A percentile compares a stretch with the other conserved stretches of the same genome.
phyloP scores from a whole-genome alignment of 2,797 vertebrate genomes.

The Phataginus tetradactyla region DNA sequence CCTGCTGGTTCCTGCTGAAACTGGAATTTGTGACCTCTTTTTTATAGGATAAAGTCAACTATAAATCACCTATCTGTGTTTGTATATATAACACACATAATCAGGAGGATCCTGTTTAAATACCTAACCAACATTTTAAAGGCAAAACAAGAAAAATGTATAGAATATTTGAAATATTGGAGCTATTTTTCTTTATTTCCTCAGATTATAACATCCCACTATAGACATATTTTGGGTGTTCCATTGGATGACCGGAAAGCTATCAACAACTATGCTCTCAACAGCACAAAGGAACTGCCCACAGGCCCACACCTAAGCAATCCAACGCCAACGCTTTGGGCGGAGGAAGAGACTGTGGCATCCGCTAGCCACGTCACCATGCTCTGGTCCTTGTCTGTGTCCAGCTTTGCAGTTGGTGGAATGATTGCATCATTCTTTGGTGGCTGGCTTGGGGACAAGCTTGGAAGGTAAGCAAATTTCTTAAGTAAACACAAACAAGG shows the following conservation, averaged over 20 bases:
- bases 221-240: constrained; percentile 87
- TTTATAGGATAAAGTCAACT: neutral
- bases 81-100: neutral
- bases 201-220: constrained; percentile 93
- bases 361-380: constrained; percentile 86
- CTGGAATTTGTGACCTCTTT: neutral
- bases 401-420: constrained; percentile 94
- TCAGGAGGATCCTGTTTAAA: neutral
- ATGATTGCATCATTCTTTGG: constrained; percentile 97
- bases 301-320: fast-evolving
- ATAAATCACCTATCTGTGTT: neutral
- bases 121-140: neutral
- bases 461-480: constrained; percentile 88
- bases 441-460: constrained; percentile 92
- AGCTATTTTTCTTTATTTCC: fast-evolving
- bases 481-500: neutral
- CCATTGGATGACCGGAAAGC: constrained; percentile 51
- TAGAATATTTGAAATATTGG: neutral
- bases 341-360: constrained; percentile 26
- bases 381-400: constrained; percentile 96
- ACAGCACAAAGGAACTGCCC: constrained; percentile 7
- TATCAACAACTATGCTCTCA: neutral
- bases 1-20: neutral
- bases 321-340: neutral
- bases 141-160: neutral